These are phyloP conservation scores for Tetropium fuscum DNA, from an alignment of 2,888 invertebrate genomes.

Conservation along the genomic window DNA sequence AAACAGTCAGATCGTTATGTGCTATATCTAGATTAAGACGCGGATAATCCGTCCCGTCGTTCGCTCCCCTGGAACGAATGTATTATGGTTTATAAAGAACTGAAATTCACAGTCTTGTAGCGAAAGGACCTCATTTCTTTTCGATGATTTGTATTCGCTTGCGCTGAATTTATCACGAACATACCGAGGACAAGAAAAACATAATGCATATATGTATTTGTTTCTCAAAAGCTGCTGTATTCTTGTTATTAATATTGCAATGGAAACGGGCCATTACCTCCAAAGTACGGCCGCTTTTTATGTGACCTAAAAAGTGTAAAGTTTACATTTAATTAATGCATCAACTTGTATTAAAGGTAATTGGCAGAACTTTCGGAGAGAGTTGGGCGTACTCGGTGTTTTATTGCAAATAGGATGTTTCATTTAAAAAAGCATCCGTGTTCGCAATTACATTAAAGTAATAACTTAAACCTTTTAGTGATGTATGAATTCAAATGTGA, in stretches of 20 bases:
- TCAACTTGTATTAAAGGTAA: constrained; percentile 6
- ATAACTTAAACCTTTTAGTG: constrained; percentile 3
- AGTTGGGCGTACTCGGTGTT: constrained; percentile 17
- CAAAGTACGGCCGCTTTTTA: too few relatives aligned
- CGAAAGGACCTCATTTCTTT: too few relatives aligned
- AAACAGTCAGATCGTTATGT: constrained; percentile 10
- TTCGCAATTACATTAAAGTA: constrained; percentile 4
- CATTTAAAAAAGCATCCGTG: constrained; percentile 8
- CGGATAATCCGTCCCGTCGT: constrained; percentile 2
- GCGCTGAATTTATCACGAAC: too few relatives aligned
- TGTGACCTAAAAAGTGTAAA: constrained; percentile 1
- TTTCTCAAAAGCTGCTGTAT: too few relatives aligned
- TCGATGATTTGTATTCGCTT: too few relatives aligned
- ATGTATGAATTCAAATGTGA: constrained; percentile 3
- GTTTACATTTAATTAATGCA: constrained; percentile 15
- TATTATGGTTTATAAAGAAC: too few relatives aligned
- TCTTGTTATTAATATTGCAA: too few relatives aligned
- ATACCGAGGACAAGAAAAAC: too few relatives aligned
- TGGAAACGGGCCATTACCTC: too few relatives aligned
- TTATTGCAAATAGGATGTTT: constrained; percentile 13
- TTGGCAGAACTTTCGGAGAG: constrained; percentile 17
- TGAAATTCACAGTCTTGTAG: too few relatives aligned
- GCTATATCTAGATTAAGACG: constrained; percentile 7
- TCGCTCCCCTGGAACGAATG: too few relatives aligned
- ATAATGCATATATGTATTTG: too few relatives aligned